Conservation (phyloP, 2,888 invertebrate genomes). For the Erebia ligea region DNA sequence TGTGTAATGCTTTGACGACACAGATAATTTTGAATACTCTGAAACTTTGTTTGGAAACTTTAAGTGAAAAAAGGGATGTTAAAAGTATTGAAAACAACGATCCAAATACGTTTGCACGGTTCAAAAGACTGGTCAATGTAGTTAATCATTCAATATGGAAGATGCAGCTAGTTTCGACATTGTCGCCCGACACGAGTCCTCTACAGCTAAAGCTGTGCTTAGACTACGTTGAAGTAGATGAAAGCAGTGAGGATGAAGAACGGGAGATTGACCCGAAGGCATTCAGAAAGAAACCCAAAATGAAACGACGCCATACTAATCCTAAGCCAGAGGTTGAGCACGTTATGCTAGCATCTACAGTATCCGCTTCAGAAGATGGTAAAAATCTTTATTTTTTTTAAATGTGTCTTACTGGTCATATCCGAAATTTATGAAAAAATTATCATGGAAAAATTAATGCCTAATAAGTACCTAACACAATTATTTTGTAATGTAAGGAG, state of each 20-base stretch:
- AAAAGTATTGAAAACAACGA: slow-evolving; percentile 56
- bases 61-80: slow-evolving; percentile 60
- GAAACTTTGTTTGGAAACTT: slow-evolving; percentile 78
- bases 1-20: slow-evolving; percentile 84
- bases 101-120: slow-evolving; percentile 50
- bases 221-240: slow-evolving; percentile 75
- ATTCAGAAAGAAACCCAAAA: slow-evolving; percentile 68
- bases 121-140: slow-evolving; percentile 70
- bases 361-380: slow-evolving; percentile 69
- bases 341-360: slow-evolving; percentile 67
- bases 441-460: no score
- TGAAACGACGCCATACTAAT: slow-evolving; percentile 62
- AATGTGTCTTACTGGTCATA: no score
- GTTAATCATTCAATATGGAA: slow-evolving; percentile 89
- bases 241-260: slow-evolving; percentile 77
- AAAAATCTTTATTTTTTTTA: background rate
- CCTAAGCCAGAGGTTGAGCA: slow-evolving; percentile 68
- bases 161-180: slow-evolving; percentile 85
- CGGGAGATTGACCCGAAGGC: slow-evolving; percentile 62
- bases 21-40: slow-evolving; percentile 83
- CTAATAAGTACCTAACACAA: no score
- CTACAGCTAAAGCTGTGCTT: slow-evolving; percentile 69
- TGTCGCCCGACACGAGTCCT: slow-evolving; percentile 75
- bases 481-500: no score
- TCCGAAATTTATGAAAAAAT: no score